These are phyloP conservation scores for Operophtera brumata DNA, from an alignment of 2,888 invertebrate species.

Conservation along the genomic window DNA sequence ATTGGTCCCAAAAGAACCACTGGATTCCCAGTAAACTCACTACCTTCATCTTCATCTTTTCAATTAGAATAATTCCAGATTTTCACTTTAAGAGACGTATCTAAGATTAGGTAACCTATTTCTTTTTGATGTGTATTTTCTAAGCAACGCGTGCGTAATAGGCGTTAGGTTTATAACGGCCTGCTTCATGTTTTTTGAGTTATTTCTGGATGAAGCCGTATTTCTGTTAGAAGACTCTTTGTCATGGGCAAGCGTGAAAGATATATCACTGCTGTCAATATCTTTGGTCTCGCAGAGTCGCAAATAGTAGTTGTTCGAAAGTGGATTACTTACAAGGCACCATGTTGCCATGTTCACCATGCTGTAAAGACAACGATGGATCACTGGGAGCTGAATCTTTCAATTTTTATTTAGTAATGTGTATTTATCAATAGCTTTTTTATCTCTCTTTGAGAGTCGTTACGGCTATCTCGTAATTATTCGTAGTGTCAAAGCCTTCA, in stretches of 20 bases:
- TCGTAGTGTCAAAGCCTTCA: too few species aligned
- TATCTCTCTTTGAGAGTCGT: too few species aligned
- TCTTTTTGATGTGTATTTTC: slow-evolving; percentile 4
- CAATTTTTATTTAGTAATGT: too few species aligned
- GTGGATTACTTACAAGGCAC: slow-evolving; percentile 6
- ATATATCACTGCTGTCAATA: slow-evolving; percentile 33
- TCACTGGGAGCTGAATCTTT: too few species aligned
- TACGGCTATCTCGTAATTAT: too few species aligned
- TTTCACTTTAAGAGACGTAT: slow-evolving; percentile 3
- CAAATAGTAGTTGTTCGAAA: neutral
- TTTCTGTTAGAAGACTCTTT: slow-evolving; percentile 17
- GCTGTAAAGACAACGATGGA: slow-evolving; percentile 12
- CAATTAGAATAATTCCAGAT: too few species aligned
- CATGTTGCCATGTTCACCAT: slow-evolving; percentile 1
- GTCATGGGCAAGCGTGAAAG: slow-evolving; percentile 32
- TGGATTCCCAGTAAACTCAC: too few species aligned
- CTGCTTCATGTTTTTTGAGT: neutral
- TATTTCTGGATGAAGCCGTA: neutral
- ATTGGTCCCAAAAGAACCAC: too few species aligned
- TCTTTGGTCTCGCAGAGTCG: neutral
- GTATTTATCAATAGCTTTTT: too few species aligned
- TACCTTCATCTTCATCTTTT: too few species aligned
- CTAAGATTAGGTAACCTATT: slow-evolving; percentile 11
- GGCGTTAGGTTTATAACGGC: neutral
- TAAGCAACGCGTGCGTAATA: neutral